These are phyloP conservation scores for Heteromurus nitidus DNA, from an alignment of 2,888 invertebrate genomes.

Conservation along the genomic window DNA sequence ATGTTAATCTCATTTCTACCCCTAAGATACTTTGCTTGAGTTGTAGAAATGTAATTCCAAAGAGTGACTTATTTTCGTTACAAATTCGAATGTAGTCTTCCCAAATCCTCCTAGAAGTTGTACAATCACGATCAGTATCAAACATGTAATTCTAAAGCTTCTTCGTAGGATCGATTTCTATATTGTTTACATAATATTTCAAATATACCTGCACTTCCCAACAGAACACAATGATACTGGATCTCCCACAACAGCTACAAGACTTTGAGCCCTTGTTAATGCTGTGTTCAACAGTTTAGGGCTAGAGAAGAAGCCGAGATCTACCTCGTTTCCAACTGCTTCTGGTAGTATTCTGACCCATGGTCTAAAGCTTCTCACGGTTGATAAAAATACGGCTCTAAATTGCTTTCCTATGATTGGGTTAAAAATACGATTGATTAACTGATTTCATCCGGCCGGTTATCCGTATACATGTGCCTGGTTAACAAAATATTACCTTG, in stretches of 20 bases:
- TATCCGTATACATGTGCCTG: no score
- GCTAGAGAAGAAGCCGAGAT: conserved; percentile 89
- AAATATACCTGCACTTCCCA: conserved; percentile 82
- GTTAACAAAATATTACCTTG: no score
- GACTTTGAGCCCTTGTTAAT: conserved; percentile 86
- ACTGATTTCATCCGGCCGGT: no score
- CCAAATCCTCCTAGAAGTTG: conserved; percentile 82
- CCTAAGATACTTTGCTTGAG: conserved; percentile 83
- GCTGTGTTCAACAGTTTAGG: conserved; percentile 89
- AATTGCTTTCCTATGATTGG: conserved; percentile 84
- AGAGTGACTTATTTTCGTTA: conserved; percentile 82
- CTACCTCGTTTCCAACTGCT: conserved; percentile 79
- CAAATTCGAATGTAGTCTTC: conserved; percentile 85
- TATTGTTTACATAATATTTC: not conserved
- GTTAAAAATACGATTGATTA: not conserved
- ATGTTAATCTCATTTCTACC: conserved; percentile 84
- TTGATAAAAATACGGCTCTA: conserved; percentile 87
- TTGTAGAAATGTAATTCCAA: conserved; percentile 84
- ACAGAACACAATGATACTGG: conserved; percentile 88
- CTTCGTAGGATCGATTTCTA: no score
- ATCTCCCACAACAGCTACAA: conserved; percentile 90
- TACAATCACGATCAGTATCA: conserved; percentile 1
- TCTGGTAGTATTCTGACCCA: conserved; percentile 78
- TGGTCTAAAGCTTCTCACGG: conserved; percentile 85
- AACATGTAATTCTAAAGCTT: conserved; percentile 6